Evolutionary conservation across 2,797 vertebrate species (phyloP).

Genomic region (Sphenodon punctatus): DNA sequence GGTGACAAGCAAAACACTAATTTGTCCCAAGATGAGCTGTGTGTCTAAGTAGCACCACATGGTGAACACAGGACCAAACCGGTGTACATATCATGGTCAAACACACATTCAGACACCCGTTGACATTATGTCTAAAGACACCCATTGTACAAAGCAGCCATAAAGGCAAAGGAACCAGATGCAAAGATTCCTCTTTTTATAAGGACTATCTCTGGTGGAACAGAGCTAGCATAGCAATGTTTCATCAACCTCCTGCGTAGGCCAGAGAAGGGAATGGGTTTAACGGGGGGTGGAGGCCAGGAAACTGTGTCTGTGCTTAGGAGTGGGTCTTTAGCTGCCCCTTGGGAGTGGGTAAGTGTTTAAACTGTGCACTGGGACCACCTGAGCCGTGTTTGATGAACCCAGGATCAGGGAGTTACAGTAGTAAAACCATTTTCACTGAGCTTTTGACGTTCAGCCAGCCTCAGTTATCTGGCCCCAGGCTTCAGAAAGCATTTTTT

Average conservation of each 20-base stretch:
- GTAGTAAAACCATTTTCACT: neutral
- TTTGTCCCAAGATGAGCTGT: no score
- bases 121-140: no score
- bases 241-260: neutral
- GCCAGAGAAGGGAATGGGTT: neutral
- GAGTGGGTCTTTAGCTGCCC: no score
- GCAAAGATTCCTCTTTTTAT: neutral
- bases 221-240: neutral
- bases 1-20: neutral
- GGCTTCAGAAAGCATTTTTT: neutral
- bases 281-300: neutral
- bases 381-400: neutral
- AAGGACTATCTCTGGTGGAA: no score
- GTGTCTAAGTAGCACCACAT: no score
- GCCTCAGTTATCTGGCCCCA: neutral
- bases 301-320: no score
- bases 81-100: no score
- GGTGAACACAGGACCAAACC: no score
- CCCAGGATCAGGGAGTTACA: neutral
- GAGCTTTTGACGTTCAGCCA: no score
- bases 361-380: no score
- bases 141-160: neutral
- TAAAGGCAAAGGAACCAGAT: neutral
- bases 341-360: no score
- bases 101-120: no score